These are phyloP conservation scores for Dendrocincla tyrannina DNA, from an alignment of 2,797 vertebrate genomes.

Conservation along the genomic window DNA sequence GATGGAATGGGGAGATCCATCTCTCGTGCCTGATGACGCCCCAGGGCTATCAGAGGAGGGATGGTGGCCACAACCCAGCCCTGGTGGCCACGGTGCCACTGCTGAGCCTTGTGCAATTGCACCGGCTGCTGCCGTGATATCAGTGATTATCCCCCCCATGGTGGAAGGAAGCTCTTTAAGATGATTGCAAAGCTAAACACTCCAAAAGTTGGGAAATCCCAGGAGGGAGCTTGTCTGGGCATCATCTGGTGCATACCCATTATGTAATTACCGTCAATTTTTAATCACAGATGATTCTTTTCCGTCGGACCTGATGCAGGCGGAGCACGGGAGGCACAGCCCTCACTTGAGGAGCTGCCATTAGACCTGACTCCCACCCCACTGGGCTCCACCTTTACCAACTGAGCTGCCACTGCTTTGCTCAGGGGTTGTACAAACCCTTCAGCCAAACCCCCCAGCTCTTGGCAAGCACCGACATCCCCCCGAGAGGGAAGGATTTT, in stretches of 20 bases:
- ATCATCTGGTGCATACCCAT: conserved; percentile 28
- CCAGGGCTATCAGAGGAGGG: not conserved
- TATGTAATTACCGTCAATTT: conserved; percentile 44
- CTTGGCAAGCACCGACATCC: not conserved
- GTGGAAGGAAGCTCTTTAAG: not conserved
- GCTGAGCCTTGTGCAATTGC: not conserved
- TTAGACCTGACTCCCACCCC: not conserved
- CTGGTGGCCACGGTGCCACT: accelerated
- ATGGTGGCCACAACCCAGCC: accelerated
- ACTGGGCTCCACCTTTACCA: not conserved
- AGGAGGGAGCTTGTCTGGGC: conserved; percentile 51
- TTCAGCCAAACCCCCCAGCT: not conserved
- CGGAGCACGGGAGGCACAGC: accelerated
- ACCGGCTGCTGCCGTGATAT: accelerated
- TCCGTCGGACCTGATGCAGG: not conserved
- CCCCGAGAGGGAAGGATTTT: not conserved
- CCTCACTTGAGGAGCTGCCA: not conserved
- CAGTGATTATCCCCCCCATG: not conserved
- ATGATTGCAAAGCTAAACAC: conserved; percentile 19
- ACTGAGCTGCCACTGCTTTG: not conserved
- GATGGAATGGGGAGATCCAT: not conserved
- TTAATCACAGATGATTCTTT: conserved; percentile 19
- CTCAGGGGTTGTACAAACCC: not conserved
- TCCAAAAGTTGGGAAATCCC: conserved; percentile 60
- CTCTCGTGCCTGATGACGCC: accelerated